phyloP scores from a whole-genome alignment of 2,113 vertebrate genomes.

The Cisticola juncidis region DNA sequence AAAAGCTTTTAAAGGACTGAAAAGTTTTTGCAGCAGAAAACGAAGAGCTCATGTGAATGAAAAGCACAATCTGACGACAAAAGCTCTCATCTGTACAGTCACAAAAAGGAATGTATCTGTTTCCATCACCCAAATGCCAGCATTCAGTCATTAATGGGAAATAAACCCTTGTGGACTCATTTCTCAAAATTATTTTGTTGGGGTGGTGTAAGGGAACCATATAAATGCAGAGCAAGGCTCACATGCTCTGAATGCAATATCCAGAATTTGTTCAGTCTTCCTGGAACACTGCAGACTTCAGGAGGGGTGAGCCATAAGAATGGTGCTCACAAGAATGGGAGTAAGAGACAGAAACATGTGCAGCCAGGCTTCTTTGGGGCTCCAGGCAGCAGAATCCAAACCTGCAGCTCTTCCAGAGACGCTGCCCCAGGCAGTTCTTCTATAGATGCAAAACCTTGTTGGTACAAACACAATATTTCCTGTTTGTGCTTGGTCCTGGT shows the following conservation, averaged over 20 bases:
- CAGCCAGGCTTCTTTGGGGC: background rate
- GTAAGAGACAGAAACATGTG: background rate
- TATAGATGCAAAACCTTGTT: fast-evolving
- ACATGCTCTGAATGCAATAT: too few species aligned
- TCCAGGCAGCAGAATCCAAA: background rate
- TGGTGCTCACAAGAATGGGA: background rate
- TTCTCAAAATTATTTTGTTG: background rate
- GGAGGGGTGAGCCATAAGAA: background rate
- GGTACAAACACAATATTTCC: background rate
- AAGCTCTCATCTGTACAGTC: background rate
- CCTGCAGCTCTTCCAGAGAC: background rate
- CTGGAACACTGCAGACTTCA: background rate
- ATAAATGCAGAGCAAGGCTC: background rate
- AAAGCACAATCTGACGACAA: background rate
- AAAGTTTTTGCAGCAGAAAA: background rate
- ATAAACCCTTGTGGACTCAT: background rate
- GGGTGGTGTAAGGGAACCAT: background rate
- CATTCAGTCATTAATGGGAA: background rate
- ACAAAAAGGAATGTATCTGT: background rate
- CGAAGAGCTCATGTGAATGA: background rate
- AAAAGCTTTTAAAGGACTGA: background rate
- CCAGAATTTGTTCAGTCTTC: background rate
- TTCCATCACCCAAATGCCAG: background rate
- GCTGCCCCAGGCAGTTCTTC: background rate
- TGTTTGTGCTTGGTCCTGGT: background rate